A percentile compares a stretch with the other conserved stretches of the same genome.
phyloP scores from a whole-genome alignment of 2,113 vertebrate species.

The Cyphomyrus plagiostoma region DNA sequence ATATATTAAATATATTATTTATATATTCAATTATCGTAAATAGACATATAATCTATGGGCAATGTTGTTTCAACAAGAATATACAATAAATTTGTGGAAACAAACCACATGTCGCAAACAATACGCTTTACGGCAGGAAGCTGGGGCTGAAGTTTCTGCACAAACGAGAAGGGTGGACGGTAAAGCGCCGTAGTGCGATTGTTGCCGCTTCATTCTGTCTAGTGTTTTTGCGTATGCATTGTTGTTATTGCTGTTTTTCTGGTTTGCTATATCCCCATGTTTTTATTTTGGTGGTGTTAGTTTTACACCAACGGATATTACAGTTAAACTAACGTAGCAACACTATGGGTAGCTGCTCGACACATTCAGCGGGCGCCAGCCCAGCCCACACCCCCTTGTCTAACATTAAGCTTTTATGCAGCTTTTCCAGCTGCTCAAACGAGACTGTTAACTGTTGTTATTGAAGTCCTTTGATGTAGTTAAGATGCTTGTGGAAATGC shows the following conservation, averaged over 20 bases:
- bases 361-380: background rate
- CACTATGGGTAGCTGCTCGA: background rate
- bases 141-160: background rate
- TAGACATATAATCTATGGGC: background rate
- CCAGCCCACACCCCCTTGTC: background rate
- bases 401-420: background rate
- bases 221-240: background rate
- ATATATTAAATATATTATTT: background rate
- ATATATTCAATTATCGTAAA: background rate
- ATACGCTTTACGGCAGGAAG: background rate
- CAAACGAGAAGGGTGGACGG: background rate
- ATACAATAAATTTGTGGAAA: background rate
- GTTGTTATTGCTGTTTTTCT: background rate
- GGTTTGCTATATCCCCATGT: background rate
- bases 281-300: background rate
- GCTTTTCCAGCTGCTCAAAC: background rate
- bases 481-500: background rate
- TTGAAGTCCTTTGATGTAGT: background rate
- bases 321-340: background rate
- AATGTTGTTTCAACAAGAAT: background rate
- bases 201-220: background rate
- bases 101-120: background rate
- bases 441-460: background rate
- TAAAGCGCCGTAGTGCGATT: background rate
- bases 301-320: background rate